Evolutionary conservation across 2,888 invertebrate genomes (phyloP).

Genomic region (Sepiola atlantica): DNA sequence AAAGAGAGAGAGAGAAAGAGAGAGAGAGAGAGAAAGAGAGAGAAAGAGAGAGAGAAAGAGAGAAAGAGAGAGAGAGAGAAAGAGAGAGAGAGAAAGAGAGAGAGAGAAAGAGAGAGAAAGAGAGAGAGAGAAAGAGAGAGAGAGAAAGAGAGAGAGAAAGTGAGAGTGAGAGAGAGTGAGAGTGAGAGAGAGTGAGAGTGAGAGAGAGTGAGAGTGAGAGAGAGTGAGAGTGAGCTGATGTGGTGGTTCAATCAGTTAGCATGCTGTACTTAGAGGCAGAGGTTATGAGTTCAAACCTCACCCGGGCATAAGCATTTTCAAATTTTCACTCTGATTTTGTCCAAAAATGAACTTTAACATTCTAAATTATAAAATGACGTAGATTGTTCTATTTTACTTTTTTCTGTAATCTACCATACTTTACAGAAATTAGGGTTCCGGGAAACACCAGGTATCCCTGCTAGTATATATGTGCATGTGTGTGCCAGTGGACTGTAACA

Average conservation of each 20-base stretch:
- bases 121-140: constrained; percentile 18
- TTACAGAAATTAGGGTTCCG: no score
- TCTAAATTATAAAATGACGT: not conserved
- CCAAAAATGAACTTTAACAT: not conserved
- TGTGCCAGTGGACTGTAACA: constrained; percentile 38
- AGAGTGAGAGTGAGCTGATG: constrained; percentile 6
- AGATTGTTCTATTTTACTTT: no score
- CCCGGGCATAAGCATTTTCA: no score
- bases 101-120: constrained; percentile 35
- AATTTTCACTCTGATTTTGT: no score
- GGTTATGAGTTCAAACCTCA: no score
- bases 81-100: constrained; percentile 45
- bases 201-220: constrained; percentile 46
- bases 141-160: no score
- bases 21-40: constrained; percentile 35
- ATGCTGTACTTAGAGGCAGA: no score
- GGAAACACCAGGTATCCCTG: no score
- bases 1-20: not conserved
- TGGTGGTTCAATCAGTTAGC: no score
- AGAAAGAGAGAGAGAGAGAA: constrained; percentile 45
- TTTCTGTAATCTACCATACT: no score
- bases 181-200: constrained; percentile 9
- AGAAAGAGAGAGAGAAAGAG: constrained; percentile 46
- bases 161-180: not conserved
- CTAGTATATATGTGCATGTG: constrained; percentile 47